Evolutionary conservation across 2,797 vertebrate genomes (phyloP).

Genomic region (Acridotheres tristis): DNA sequence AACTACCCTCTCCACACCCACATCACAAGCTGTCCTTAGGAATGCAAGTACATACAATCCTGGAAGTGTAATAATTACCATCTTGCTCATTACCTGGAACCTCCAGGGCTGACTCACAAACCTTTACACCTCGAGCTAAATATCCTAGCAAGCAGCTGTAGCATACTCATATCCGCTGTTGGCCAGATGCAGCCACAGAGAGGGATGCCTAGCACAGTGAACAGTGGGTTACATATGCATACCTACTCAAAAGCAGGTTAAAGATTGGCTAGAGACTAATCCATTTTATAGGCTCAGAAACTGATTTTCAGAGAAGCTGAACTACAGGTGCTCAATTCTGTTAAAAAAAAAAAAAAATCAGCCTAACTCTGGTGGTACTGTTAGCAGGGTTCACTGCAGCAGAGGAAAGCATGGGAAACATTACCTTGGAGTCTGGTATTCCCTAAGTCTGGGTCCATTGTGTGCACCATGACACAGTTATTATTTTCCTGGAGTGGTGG

Average conservation of each 20-base stretch:
- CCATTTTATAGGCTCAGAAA: constrained; percentile 55
- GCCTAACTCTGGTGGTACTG: not conserved
- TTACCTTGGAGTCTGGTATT: not conserved
- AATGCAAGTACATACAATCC: not conserved
- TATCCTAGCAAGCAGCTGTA: constrained; percentile 54
- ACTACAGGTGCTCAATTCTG: constrained; percentile 33
- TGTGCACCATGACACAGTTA: not conserved
- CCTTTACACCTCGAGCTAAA: constrained; percentile 32
- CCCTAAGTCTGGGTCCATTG: not conserved
- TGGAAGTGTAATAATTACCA: constrained; percentile 37
- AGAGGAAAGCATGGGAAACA: not conserved
- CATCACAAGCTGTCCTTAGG: not conserved
- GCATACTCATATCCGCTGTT: constrained; percentile 39
- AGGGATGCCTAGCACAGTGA: not conserved
- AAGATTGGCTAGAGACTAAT: constrained; percentile 61
- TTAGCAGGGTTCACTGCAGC: not conserved
- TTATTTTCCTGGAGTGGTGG: not conserved
- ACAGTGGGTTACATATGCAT: not conserved
- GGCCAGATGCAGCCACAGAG: constrained; percentile 20
- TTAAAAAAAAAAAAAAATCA: not conserved
- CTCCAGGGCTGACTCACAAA: constrained; percentile 47
- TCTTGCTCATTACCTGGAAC: constrained; percentile 34
- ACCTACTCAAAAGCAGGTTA: constrained; percentile 30
- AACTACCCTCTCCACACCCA: not conserved
- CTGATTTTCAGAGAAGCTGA: constrained; percentile 53